Base-by-base conservation (phyloP, 2,888 invertebrate genomes). In the Ecliptopera silaceata region DNA sequence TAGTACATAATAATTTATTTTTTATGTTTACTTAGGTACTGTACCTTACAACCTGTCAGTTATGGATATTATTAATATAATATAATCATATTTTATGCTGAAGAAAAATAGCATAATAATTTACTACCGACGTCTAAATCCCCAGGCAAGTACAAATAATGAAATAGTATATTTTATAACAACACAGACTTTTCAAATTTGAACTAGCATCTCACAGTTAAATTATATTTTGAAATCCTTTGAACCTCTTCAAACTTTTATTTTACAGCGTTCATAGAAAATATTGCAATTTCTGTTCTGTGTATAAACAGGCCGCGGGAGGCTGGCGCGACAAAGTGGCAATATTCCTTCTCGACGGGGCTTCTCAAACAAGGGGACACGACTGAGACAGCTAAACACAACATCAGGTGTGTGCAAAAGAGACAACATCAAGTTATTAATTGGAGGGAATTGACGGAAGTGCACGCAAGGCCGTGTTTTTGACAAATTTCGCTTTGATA, bases 401-500 rank as follows among this genome's bases (percentile, higher is more conserved):
- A 52, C 56, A 42, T 31, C 34, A 18, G 8, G 10, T 11, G 59
- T 49, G 83, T 31, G 43, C 12, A 63, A 86, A 65, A 69, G 80
- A 68, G 84, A 82, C 46, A 57, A 63, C 34, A 34, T 54, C 69
- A 79, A 82, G 83, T 89, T 89, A 90, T 91, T 91, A 91, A 91
- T 91, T 90, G 89, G 87, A 86, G 79, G 75, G 88, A 89, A 91
- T 91, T 90, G 91, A 89, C 88, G 86, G 86, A 87, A 87, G 85
- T 86, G 85, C 85, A 85, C 79, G 79, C 76, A 71, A 78, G 80
- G 80, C 80, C 84, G 82, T 90, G 90, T 89, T 90, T 91, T 90
- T 90, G 90, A 91, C 91, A 91, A 91, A 90, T 90, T 90, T 84
- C 77, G 79, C 88, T 90, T 91, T 90, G 89, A 91, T 90, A 89